Evolutionary conservation across 1,140 invertebrate species (phyloP).

Genomic region (Augochlora pura): DNA sequence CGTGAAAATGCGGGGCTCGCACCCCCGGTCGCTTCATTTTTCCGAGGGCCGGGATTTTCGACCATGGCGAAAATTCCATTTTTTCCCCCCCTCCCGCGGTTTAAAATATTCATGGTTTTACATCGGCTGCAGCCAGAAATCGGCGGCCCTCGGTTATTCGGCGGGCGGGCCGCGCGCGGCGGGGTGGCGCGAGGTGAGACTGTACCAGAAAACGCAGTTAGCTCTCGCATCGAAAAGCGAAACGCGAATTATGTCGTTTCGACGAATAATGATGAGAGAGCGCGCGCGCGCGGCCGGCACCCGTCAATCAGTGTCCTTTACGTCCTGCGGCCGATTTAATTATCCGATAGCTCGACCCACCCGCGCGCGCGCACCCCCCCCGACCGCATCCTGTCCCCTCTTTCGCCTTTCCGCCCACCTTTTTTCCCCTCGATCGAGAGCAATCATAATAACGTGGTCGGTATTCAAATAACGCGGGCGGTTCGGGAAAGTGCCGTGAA

Average conservation of each 20-base stretch:
- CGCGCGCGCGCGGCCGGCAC: constrained; percentile 65
- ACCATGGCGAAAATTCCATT: constrained; percentile 12
- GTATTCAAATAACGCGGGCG: constrained; percentile 51
- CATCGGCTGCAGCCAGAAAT: constrained; percentile 21
- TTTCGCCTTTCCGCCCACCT: constrained; percentile 3
- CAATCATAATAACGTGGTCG: constrained; percentile 60
- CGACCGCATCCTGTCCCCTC: constrained; percentile 24
- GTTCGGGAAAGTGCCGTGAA: constrained; percentile 51
- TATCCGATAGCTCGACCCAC: constrained; percentile 66
- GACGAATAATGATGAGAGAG: constrained; percentile 78
- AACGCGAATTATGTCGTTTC: constrained; percentile 74
- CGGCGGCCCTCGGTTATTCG: constrained; percentile 14
- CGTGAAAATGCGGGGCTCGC: neutral
- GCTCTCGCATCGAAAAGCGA: constrained; percentile 71
- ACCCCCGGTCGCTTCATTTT: constrained; percentile 14
- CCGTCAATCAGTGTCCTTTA: constrained; percentile 77
- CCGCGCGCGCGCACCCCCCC: neutral
- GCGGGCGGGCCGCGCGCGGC: neutral
- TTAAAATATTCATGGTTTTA: constrained; percentile 56
- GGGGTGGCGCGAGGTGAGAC: neutral
- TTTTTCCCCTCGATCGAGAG: constrained; percentile 57
- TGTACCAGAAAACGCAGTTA: constrained; percentile 50
- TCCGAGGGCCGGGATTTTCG: neutral
- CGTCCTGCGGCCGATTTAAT: constrained; percentile 73
- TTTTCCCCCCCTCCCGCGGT: constrained; percentile 18